Percentiles rank a stretch among this genome's conserved stretches.
These are phyloP conservation scores for Tubulanus polymorphus DNA, from an alignment of 2,888 invertebrate genomes.

Conservation along the genomic window DNA sequence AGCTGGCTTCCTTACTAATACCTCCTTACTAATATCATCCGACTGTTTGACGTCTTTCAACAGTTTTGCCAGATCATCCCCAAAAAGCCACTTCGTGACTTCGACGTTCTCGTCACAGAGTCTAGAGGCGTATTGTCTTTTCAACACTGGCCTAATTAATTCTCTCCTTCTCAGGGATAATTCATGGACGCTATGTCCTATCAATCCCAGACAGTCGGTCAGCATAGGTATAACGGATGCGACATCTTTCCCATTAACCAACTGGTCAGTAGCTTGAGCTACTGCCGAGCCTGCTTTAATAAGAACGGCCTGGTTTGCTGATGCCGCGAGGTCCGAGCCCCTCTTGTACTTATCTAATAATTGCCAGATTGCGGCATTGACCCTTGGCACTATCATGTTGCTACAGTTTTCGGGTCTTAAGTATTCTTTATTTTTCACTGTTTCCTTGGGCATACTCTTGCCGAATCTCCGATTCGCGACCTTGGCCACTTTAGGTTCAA, in stretches of 20 bases:
- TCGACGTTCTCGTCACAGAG: neutral
- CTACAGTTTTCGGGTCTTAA: neutral
- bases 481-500: neutral
- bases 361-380: neutral
- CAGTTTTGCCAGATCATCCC: neutral
- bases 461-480: neutral
- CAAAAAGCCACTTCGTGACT: neutral
- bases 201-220: neutral
- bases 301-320: neutral
- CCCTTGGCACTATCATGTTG: neutral
- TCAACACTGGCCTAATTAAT: neutral
- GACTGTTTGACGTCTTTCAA: neutral
- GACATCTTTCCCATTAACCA: no score
- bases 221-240: no score
- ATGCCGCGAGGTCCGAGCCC: neutral
- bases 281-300: neutral
- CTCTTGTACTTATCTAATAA: neutral
- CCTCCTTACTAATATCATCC: no score
- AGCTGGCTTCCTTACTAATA: neutral
- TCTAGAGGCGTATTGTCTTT: neutral
- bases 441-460: neutral
- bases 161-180: constrained; percentile 1
- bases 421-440: neutral
- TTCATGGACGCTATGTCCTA: neutral
- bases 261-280: neutral